These are phyloP conservation scores for Pegea sp. DNA, from an alignment of 23 tunicate genomes.

Conservation along the genomic window DNA sequence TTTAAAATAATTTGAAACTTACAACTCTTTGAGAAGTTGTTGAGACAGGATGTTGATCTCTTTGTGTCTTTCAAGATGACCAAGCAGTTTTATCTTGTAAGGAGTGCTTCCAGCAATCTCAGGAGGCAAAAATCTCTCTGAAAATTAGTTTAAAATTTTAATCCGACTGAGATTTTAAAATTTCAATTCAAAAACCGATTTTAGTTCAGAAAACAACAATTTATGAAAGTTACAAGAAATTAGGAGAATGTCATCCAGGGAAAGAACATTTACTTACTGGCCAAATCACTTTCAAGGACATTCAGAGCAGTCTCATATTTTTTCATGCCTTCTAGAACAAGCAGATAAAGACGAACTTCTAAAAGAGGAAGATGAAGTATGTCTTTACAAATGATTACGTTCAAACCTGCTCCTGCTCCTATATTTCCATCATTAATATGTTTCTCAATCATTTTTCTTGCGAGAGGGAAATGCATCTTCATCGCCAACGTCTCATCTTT, in stretches of 20 bases:
- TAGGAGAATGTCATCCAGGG: too few relatives aligned
- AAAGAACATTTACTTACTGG: too few relatives aligned
- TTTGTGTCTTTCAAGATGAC: too few relatives aligned
- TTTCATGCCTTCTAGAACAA: conserved; percentile 27
- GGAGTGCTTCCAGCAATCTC: neutral
- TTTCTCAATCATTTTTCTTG: conserved; percentile 75
- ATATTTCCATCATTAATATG: conserved; percentile 42
- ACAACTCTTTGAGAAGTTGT: too few relatives aligned
- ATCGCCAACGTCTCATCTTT: conserved; percentile 24
- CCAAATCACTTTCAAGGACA: conserved; percentile 21
- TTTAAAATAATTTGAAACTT: too few relatives aligned
- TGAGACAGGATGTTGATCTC: too few relatives aligned
- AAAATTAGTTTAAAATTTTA: too few relatives aligned
- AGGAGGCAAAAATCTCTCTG: neutral
- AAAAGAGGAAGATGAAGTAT: neutral
- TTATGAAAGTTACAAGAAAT: too few relatives aligned
- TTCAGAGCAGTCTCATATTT: conserved; percentile 48
- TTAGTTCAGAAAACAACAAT: too few relatives aligned
- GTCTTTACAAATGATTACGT: neutral
- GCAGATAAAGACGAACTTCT: conserved; percentile 40
- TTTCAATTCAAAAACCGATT: too few relatives aligned
- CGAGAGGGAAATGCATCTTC: conserved; percentile 61
- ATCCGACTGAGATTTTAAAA: too few relatives aligned
- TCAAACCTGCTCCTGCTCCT: conserved; percentile 73
- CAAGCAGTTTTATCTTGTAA: neutral